These are phyloP conservation scores for Pelodytes ibericus DNA, from an alignment of 2,797 vertebrate species.

Conservation along the genomic window DNA sequence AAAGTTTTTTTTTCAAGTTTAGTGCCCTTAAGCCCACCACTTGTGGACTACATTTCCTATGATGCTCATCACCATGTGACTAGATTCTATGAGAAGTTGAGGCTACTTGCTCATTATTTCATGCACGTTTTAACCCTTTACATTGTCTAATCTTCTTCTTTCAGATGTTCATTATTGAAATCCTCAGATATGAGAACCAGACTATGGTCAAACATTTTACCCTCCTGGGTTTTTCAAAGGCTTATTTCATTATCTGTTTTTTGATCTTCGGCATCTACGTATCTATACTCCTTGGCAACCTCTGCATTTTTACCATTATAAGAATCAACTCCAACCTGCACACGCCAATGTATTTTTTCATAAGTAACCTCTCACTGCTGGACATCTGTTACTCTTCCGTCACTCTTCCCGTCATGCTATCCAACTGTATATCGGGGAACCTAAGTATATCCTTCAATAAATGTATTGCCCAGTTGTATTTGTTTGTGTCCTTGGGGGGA, in stretches of 20 bases:
- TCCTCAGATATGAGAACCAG: conserved; percentile 10
- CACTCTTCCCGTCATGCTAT: conserved; percentile 37
- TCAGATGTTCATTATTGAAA: conserved; percentile 13
- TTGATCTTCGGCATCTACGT: conserved; percentile 34
- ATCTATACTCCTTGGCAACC: conserved; percentile 39
- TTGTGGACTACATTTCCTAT: too few species aligned
- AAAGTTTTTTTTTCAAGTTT: too few species aligned
- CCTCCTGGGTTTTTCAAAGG: conserved; percentile 18
- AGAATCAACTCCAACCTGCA: conserved; percentile 30
- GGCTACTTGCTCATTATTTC: too few species aligned
- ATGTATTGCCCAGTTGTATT: conserved; percentile 53
- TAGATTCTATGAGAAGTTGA: too few species aligned
- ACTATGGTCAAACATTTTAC: conserved; percentile 13
- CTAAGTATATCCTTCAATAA: conserved; percentile 29
- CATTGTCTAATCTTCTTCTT: too few species aligned
- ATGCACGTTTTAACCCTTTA: too few species aligned
- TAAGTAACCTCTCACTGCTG: conserved; percentile 35
- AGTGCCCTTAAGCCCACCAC: too few species aligned
- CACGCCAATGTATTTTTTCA: conserved; percentile 51
- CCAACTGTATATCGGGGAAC: conserved; percentile 29
- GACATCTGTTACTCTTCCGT: conserved; percentile 34
- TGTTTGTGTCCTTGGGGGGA: conserved; percentile 42
- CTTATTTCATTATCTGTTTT: background rate
- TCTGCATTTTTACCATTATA: conserved; percentile 37
- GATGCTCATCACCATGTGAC: too few species aligned